phyloP scores from a whole-genome alignment of 2,797 vertebrate genomes.

The Coreius guichenoti region DNA sequence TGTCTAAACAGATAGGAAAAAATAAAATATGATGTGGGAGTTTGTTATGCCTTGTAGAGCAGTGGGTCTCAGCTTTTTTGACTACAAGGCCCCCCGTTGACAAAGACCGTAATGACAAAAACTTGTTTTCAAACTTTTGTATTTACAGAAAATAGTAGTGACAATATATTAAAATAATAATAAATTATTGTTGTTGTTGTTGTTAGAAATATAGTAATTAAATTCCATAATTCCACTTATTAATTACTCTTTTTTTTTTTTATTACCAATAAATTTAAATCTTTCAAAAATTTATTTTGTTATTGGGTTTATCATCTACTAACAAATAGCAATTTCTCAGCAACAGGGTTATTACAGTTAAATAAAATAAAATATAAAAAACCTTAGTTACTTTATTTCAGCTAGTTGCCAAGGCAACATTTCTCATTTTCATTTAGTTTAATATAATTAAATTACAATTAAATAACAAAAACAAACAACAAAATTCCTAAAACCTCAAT shows the following conservation, averaged over 20 bases:
- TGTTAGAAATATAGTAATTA: background rate
- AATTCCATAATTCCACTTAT: background rate
- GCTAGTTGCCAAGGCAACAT: background rate
- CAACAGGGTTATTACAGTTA: background rate
- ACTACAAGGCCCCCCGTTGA: background rate
- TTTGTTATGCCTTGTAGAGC: background rate
- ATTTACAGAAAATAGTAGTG: background rate
- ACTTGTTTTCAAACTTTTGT: background rate
- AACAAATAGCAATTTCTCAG: background rate
- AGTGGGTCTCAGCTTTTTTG: background rate
- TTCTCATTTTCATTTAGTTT: background rate
- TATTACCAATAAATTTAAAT: background rate
- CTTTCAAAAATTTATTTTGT: background rate
- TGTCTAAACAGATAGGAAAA: slow-evolving; percentile 67
- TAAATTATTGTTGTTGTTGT: background rate
- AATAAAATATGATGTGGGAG: background rate
- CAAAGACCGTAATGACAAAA: background rate
- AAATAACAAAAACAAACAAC: background rate
- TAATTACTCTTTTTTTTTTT: background rate
- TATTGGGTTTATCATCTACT: background rate
- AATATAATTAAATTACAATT: too few relatives aligned
- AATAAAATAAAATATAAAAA: background rate
- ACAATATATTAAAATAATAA: background rate
- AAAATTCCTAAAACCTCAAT: background rate
- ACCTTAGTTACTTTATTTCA: background rate